phyloP scores from a whole-genome alignment of 2,797 vertebrate genomes.

The Staurois parvus region DNA sequence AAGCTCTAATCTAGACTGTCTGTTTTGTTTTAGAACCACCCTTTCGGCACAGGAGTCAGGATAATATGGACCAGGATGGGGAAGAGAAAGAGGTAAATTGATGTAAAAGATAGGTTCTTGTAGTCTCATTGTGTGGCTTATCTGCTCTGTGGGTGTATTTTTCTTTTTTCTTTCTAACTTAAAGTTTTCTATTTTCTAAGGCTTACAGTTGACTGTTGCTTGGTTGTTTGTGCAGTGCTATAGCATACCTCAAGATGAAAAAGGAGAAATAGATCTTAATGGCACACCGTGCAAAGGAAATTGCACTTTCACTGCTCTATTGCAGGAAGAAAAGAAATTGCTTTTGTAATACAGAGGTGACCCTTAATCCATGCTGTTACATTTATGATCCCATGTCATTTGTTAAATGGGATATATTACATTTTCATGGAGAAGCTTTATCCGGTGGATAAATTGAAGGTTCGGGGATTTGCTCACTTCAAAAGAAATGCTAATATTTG shows the following conservation, averaged over 20 bases:
- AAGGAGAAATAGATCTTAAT: conserved; percentile 30
- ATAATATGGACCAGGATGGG: conserved; percentile 91
- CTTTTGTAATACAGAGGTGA: conserved; percentile 16
- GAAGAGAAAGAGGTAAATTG: conserved; percentile 94
- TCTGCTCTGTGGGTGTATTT: conserved; percentile 1
- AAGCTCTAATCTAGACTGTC: background rate
- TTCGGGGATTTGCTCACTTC: background rate
- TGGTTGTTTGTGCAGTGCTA: conserved; percentile 23
- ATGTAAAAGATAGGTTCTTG: background rate
- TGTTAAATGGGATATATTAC: conserved; percentile 17
- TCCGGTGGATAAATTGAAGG: background rate
- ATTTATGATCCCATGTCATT: conserved; percentile 31
- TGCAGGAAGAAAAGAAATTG: conserved; percentile 17
- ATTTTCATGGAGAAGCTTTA: background rate
- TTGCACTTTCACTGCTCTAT: conserved; percentile 17
- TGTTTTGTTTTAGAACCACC: conserved; percentile 80
- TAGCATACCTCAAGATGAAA: conserved; percentile 27
- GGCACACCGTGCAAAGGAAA: background rate
- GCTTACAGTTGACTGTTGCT: background rate
- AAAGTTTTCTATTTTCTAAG: background rate
- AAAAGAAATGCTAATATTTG: background rate
- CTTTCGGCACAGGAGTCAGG: conserved; percentile 90
- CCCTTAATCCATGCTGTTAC: conserved; percentile 16
- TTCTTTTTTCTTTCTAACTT: background rate
- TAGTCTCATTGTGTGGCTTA: background rate